Evolutionary conservation across 2,888 invertebrate species (phyloP), one percentile per base, ranked within the genome.

Genomic region (Himalopsyche tibetana): DNA sequence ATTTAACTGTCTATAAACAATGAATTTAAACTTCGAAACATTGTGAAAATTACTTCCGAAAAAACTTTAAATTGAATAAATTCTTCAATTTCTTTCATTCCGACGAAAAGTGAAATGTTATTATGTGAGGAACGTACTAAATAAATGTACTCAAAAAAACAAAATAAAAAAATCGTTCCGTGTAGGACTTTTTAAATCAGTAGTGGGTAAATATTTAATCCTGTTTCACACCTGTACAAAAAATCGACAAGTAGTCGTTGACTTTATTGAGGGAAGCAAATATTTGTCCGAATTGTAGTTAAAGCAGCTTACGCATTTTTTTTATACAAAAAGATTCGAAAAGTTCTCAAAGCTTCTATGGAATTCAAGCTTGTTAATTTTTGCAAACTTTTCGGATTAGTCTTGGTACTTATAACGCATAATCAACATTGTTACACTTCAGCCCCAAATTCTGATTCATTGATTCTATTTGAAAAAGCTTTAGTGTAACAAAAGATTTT

Each of bases 201-300:
- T 74, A 28, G n/a, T 63, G 63, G 28, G 11, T 36, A 74, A 4
- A 28, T 74, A 15, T 74, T 36, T 74, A 74, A 74, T 74, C 74
- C 36, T 36, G 12, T 74, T 74, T 74, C 74, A 74, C 74, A 74
- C 74, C 74, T 74, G 74, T 74, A 38, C 74, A 6, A 36, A 74
- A 36, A 36, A 12, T 74, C 11, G 1, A 36, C 19, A 36, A 74
- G 74, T 15, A 38, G 36, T 15, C 38, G 63, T 9, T 36, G 19
- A 74, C 12, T 15, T 36, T 74, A 74, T 38, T 74, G 74, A 15
- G 69, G 36, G 15, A 15, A 74, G 63, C 74, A 74, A 74, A 74
- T 74, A 74, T 74, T 74, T 74, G 36, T 38, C 38, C 15, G 74
- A 74, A 12, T 74, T 74, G 38, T 74, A 17, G 36, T 74, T 36